Base-by-base conservation (phyloP, 2,797 vertebrate species). In the Bufotes viridis region DNA sequence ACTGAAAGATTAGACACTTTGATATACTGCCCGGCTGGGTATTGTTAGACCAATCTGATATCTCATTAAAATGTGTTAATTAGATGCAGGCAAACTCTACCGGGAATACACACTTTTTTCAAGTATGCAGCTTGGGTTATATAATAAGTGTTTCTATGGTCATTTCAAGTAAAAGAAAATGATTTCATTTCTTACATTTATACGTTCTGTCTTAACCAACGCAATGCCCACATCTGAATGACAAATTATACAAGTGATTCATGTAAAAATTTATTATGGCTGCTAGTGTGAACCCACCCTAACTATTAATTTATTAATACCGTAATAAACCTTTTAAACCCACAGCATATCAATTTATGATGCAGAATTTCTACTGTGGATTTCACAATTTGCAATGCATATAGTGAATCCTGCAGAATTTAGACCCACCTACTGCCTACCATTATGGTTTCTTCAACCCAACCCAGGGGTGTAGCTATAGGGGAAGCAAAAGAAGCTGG, bases 31-130 rank as follows among this genome's bases (percentile, higher is more conserved):
- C 58, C 69, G 49, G 6, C 12, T 78, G 7, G 51, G 14, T 55
- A 78, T 78, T 55, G 51, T 78, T 78, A 85, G 20, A 70, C 15
- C 57, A 75, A 20, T 85, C 67, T 81, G 67, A 76, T 18, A 89
- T 85, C 83, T 89, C 78, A 85, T 85, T 89, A 85, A 76, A 89
- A 85, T 58, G 78, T 89, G 87, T 81, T 89, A 89, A 89, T 89
- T 85, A 85, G 87, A 89, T 85, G 63, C 78, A 85, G 26, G 24
- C 34, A 67, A 80, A 55, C 49, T 57, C 83, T 67, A 49, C 29
- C 34, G 83, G 83, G 87, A 85, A 89, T 65, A 63, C 2, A 34
- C 12, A 57, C 55, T 74, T 81, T 57, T 88, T 24, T 74, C 55
- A 65, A 53, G 11, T n/a, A 78, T 78, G 14, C 49, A 5, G 49